Base-by-base conservation (phyloP, 2,113 vertebrate species). In the Pontoporia blainvillei region DNA sequence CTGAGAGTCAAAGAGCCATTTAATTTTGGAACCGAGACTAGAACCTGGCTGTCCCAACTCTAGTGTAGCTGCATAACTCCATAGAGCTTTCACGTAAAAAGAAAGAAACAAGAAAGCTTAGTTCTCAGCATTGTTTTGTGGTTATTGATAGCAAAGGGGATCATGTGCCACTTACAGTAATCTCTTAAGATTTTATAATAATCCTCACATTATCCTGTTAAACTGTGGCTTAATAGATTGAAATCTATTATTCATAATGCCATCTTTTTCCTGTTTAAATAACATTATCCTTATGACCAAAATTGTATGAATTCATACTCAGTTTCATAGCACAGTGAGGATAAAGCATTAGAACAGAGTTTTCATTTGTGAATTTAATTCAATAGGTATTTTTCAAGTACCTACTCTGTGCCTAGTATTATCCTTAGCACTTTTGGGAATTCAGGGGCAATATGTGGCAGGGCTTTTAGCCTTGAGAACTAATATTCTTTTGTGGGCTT, bases 161-260 rank as follows among this genome's bases (percentile, higher is more conserved):
- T 94, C 67, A 52, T 82, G 86, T 46, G 29, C 82, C 86, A 91
- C 88, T 96, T 94, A 90, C 17, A 96, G 49, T 97, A 96, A 97
- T 96, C 96, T 95, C 96, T 93, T 93, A 83, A 91, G 64, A 97
- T 94, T 95, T 93, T 91, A 97, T 93, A 97, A 96, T 96, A 97
- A 97, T 97, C 96, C 91, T 72, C 71, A 64, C 85, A 84, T 97
- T 97, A 97, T 94, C 93, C 69, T 93, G 49, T 97, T 97, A 96
- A 96, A 94, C 39, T 91, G 54, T 78, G 92, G 89, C 81, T 92
- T 96, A 95, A 94, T 97, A 96, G 95, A 96, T 97, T 97, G 83
- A 78, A 96, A 97, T 98, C 91, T 96, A 97, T 97, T 98, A 96
- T 97, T 97, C 93, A 97, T 96, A 93, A 97, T 97, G 67, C 83